A percentile compares a stretch with the other conserved stretches of the same genome.
phyloP scores from a whole-genome alignment of 2,797 vertebrate species.

The Hozukius guyotensis region DNA sequence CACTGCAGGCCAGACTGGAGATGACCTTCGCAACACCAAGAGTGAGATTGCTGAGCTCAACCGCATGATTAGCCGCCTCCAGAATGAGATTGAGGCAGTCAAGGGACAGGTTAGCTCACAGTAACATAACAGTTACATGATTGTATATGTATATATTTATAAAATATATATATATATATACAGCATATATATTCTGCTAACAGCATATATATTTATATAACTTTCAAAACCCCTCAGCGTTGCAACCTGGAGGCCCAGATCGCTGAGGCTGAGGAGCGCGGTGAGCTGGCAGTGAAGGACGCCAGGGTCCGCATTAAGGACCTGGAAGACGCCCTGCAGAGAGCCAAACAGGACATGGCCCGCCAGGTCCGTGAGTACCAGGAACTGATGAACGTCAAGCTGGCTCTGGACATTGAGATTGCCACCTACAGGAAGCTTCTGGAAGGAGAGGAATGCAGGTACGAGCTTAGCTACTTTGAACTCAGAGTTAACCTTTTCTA shows the following conservation, averaged over 20 bases:
- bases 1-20: slow-evolving; percentile 57
- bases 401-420: slow-evolving; percentile 83
- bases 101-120: slow-evolving; percentile 88
- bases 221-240: slow-evolving; percentile 72
- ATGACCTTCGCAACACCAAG: slow-evolving; percentile 85
- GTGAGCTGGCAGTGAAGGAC: slow-evolving; percentile 79
- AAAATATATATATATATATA: not conserved
- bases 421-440: slow-evolving; percentile 85
- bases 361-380: slow-evolving; percentile 86
- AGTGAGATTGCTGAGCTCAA: slow-evolving; percentile 88
- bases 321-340: slow-evolving; percentile 77
- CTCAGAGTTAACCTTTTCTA: not conserved
- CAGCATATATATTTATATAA: not conserved
- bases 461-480: slow-evolving; percentile 4
- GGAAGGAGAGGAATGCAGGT: slow-evolving; percentile 89
- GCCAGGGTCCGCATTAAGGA: slow-evolving; percentile 80
- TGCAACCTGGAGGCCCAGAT: slow-evolving; percentile 75
- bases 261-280: slow-evolving; percentile 74
- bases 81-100: slow-evolving; percentile 89
- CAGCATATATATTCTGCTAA: not conserved
- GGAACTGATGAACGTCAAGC: slow-evolving; percentile 86
- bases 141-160: not conserved
- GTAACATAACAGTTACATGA: not conserved
- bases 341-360: slow-evolving; percentile 80
- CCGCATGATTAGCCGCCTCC: slow-evolving; percentile 88